Percentiles rank a stretch among this genome's conserved stretches.
Evolutionary conservation across 2,888 invertebrate species (phyloP).

Genomic region (Harmothoe impar): DNA sequence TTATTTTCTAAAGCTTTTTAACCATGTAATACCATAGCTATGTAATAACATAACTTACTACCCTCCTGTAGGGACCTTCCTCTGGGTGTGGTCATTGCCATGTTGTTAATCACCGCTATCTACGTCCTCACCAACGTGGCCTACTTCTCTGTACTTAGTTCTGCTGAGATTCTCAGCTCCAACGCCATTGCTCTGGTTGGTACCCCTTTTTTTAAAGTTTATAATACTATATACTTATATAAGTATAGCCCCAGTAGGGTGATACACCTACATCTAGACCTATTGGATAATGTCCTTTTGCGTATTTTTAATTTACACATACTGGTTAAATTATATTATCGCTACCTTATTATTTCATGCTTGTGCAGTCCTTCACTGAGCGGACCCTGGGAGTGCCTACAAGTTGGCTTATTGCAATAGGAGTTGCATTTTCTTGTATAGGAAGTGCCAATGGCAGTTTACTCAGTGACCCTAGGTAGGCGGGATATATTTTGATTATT

Average conservation of each 20-base stretch:
- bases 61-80: constrained; percentile 32
- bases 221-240: too few species aligned
- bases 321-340: too few species aligned
- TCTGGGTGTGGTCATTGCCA: not conserved
- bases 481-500: not conserved
- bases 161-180: not conserved
- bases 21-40: too few species aligned
- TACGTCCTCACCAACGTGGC: constrained; percentile 54
- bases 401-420: constrained; percentile 63
- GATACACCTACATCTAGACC: too few species aligned
- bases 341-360: not conserved
- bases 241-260: too few species aligned
- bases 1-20: too few species aligned
- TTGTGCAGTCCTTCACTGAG: constrained; percentile 5
- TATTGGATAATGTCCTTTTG: too few species aligned
- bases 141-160: constrained; percentile 24
- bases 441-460: constrained; percentile 69
- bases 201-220: not conserved
- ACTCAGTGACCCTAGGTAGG: constrained; percentile 67
- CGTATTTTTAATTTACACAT: too few species aligned
- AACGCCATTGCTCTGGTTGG: constrained; percentile 32
- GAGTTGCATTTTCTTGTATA: constrained; percentile 68
- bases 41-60: too few species aligned
- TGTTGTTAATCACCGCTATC: constrained; percentile 16
- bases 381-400: constrained; percentile 37